These are phyloP conservation scores for Drosophila navojoa DNA, from an alignment of 1,140 invertebrate species.

Conservation along the genomic window DNA sequence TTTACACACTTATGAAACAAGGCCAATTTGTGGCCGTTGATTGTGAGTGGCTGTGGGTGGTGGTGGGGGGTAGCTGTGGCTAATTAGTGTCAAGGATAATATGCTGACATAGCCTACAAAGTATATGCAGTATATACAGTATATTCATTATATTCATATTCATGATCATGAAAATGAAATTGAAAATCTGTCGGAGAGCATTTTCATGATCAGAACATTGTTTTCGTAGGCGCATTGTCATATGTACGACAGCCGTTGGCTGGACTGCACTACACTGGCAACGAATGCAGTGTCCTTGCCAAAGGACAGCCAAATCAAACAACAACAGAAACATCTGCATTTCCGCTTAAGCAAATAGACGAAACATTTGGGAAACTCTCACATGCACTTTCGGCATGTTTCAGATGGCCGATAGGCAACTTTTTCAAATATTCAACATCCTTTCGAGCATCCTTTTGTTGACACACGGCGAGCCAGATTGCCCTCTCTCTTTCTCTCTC, in stretches of 20 bases:
- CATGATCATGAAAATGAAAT: conserved; percentile 21
- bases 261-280: conserved; percentile 52
- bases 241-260: conserved; percentile 60
- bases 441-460: conserved; percentile 68
- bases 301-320: conserved; percentile 2
- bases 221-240: conserved; percentile 50
- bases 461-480: conserved; percentile 6
- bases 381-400: conserved; percentile 26
- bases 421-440: conserved; percentile 72
- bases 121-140: background rate
- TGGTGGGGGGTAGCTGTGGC: background rate
- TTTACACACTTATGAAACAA: conserved; percentile 24
- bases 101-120: conserved; percentile 1
- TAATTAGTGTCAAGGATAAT: conserved; percentile 77
- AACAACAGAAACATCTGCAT: conserved; percentile 64
- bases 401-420: conserved; percentile 56
- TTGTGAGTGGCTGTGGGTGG: conserved; percentile 33
- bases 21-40: conserved; percentile 31
- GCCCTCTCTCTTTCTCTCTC: background rate
- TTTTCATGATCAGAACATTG: conserved; percentile 59
- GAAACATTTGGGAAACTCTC: conserved; percentile 54
- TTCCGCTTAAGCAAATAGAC: conserved; percentile 73
- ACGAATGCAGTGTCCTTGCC: conserved; percentile 14
- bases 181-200: conserved; percentile 59
- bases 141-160: background rate